A percentile compares a stretch with the other conserved stretches of the same genome.
These are phyloP conservation scores for Paratilapia polleni DNA, from an alignment of 2,113 vertebrate genomes.

Conservation along the genomic window DNA sequence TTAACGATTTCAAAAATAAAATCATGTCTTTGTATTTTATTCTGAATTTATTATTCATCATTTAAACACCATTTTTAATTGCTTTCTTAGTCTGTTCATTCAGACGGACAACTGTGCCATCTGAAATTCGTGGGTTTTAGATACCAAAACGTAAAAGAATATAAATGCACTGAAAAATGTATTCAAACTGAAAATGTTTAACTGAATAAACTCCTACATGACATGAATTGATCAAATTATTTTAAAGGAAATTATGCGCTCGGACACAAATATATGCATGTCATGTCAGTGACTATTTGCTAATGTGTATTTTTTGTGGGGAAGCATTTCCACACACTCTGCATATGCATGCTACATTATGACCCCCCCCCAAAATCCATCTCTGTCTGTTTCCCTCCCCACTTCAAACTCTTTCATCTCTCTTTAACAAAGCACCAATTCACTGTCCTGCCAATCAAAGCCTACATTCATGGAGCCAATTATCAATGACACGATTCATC, in stretches of 20 bases:
- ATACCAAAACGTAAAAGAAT: background rate
- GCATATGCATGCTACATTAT: slow-evolving; percentile 33
- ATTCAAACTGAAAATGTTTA: background rate
- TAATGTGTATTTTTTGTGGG: background rate
- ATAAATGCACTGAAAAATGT: background rate
- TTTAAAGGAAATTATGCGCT: background rate
- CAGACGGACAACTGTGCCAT: background rate
- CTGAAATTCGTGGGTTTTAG: background rate
- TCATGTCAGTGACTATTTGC: background rate
- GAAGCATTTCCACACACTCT: slow-evolving; percentile 6
- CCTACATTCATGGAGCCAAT: slow-evolving; percentile 66
- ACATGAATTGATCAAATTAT: background rate
- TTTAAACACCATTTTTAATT: background rate
- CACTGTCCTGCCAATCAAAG: slow-evolving; percentile 69
- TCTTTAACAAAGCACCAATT: slow-evolving; percentile 65
- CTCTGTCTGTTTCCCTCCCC: slow-evolving; percentile 40
- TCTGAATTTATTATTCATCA: background rate
- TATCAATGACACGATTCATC: slow-evolving; percentile 70
- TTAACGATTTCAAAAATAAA: background rate
- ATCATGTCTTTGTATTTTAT: background rate
- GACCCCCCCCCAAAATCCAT: slow-evolving; percentile 39
- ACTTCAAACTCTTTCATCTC: slow-evolving; percentile 56
- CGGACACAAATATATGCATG: background rate
- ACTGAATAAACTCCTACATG: background rate
- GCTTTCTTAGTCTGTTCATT: background rate